Evolutionary conservation across 2,888 invertebrate genomes (phyloP).

Genomic region (Euspilapteryx auroguttella): DNA sequence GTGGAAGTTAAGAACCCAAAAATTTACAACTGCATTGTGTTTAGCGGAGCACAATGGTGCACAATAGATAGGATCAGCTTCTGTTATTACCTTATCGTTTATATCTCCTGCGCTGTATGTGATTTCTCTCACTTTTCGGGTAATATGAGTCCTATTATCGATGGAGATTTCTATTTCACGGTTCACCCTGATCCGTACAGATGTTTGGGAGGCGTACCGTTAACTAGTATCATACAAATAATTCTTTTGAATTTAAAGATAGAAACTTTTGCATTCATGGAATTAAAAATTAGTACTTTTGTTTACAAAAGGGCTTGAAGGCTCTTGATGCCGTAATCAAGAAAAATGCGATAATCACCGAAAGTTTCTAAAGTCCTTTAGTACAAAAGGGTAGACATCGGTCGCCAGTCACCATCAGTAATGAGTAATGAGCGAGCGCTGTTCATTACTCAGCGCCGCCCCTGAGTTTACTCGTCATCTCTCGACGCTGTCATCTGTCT

Average conservation of each 20-base stretch:
- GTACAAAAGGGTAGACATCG: slow-evolving; percentile 34
- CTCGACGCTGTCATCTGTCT: slow-evolving; percentile 19
- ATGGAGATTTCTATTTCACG: slow-evolving; percentile 25
- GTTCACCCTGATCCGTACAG: slow-evolving; percentile 28
- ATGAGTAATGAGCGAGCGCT: slow-evolving; percentile 23
- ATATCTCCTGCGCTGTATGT: slow-evolving; percentile 17
- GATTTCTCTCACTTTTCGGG: slow-evolving; percentile 50
- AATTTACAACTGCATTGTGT: slow-evolving; percentile 58
- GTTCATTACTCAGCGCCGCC: slow-evolving; percentile 34
- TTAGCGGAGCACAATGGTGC: slow-evolving; percentile 31
- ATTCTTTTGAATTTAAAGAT: too few species aligned
- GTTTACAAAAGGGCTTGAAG: too few species aligned
- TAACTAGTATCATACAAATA: slow-evolving; percentile 26
- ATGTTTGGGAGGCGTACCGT: slow-evolving; percentile 51
- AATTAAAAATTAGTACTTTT: too few species aligned
- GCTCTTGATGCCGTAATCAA: too few species aligned
- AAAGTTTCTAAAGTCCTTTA: slow-evolving; percentile 10
- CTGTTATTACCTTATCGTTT: slow-evolving; percentile 57
- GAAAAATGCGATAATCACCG: too few species aligned
- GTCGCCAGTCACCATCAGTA: slow-evolving; percentile 26
- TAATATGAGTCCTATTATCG: slow-evolving; percentile 45
- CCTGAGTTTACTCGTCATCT: slow-evolving; percentile 20
- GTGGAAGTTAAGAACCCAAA: slow-evolving; percentile 57
- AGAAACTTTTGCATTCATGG: too few species aligned
- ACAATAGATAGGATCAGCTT: slow-evolving; percentile 53